Percentiles rank a stretch among this genome's conserved stretches.
These are phyloP conservation scores for Semotilus atromaculatus DNA, from an alignment of 2,797 vertebrate genomes.

Conservation along the genomic window DNA sequence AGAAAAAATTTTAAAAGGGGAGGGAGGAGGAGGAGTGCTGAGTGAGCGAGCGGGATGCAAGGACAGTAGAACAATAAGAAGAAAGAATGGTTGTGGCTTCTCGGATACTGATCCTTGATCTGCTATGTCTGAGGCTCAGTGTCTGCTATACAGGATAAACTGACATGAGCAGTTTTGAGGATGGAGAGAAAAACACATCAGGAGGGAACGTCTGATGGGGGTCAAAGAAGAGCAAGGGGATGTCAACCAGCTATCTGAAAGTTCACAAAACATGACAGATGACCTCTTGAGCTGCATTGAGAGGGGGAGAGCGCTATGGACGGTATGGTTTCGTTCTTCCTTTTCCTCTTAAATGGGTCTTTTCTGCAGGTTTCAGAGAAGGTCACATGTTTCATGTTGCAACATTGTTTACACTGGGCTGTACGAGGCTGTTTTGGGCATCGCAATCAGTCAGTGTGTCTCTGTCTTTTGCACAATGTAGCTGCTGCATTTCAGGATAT, in stretches of 20 bases:
- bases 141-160: conserved; percentile 23
- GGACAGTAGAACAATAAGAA: conserved; percentile 52
- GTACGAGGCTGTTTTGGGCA: not conserved
- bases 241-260: conserved; percentile 71
- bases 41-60: conserved; percentile 36
- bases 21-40: conserved; percentile 19
- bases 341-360: not conserved
- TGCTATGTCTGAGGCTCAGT: conserved; percentile 41
- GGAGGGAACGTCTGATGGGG: conserved; percentile 53
- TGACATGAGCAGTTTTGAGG: conserved; percentile 44
- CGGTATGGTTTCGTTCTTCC: conserved; percentile 65
- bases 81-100: conserved; percentile 48
- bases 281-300: conserved; percentile 74
- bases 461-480: conserved; percentile 5
- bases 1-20: conserved; percentile 30
- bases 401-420: conserved; percentile 20
- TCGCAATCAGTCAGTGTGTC: not conserved
- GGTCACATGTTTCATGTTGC: not conserved
- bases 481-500: not conserved
- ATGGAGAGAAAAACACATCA: conserved; percentile 65
- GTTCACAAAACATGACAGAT: conserved; percentile 72
- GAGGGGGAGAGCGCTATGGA: conserved; percentile 68
- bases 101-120: conserved; percentile 45
- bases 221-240: conserved; percentile 68
- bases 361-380: conserved; percentile 1